These are phyloP conservation scores for Chloroceryle aenea DNA, from an alignment of 2,113 vertebrate genomes.

Conservation along the genomic window DNA sequence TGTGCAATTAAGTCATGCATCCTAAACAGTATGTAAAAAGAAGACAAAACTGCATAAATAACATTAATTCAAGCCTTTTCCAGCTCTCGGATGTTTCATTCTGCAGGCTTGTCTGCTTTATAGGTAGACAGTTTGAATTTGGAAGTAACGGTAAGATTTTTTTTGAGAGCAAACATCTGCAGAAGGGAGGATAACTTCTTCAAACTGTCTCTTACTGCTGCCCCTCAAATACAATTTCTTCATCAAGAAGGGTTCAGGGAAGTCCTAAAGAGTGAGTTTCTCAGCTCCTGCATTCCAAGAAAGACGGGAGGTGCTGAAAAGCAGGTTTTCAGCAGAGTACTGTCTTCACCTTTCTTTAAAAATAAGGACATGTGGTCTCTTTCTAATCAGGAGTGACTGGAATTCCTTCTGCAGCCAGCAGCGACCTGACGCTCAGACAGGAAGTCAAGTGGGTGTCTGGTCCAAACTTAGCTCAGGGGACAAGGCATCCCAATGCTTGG, in stretches of 20 bases:
- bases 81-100: neutral
- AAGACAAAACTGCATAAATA: neutral
- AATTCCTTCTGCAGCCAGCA: conserved; percentile 14
- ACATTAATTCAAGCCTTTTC: neutral
- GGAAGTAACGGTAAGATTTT: neutral
- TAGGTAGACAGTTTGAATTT: neutral
- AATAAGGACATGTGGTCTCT: neutral
- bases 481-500: conserved; percentile 21
- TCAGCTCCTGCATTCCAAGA: neutral
- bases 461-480: conserved; percentile 25
- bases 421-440: neutral
- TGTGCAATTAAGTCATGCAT: neutral
- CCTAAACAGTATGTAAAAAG: neutral
- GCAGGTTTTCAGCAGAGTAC: neutral
- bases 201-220: neutral
- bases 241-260: neutral
- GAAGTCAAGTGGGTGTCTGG: conserved; percentile 27
- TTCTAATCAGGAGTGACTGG: neutral
- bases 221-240: neutral
- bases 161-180: neutral
- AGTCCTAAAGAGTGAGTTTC: neutral
- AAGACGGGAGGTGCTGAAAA: neutral
- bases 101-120: neutral
- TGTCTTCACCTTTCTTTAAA: neutral
- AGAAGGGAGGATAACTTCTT: neutral